Base-by-base conservation (phyloP, 2,113 vertebrate genomes). In the Climacteris rufus region DNA sequence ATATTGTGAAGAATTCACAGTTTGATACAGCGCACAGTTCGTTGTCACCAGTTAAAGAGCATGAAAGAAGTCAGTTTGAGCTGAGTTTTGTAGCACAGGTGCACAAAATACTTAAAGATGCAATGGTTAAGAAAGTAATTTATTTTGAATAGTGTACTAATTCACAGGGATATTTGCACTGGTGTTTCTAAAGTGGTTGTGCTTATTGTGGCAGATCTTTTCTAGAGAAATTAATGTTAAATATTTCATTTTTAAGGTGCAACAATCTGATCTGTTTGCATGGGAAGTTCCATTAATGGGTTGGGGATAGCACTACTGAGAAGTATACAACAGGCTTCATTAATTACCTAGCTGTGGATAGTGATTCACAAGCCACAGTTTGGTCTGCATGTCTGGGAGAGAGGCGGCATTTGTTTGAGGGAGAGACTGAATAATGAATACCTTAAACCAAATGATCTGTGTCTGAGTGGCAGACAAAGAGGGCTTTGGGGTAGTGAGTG, bases 401-500 rank as follows among this genome's bases (percentile, higher is more conserved):
- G 80, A 86, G 24, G 69, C 45, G 54, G 18, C 1, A 0, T 91
- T 59, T 37, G 45, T 83, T 80, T 71, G 40, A 74, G 61, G 61
- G 40, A 76, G 54, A 69, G 27, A 53, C 47, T 87, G 77, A 78
- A 75, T 90, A 89, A 91, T 94, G 87, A 97, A 96, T 98, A 96
- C 89, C 93, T 94, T 88, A 83, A 89, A 77, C 87, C 74, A 96
- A 95, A 79, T 97, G 92, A 90, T 93, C 90, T 96, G 85, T 96
- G 88, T 89, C 86, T 95, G 96, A 97, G 25, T 84, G 86, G 61
- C 79, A 94, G 89, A 97, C 97, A 97, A 96, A 97, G 85, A 81
- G 22, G 57, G 72, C 79, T 93, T 97, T 94, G 88, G 86, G 80
- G 22, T 80, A 87, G 56, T 75, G 77, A 21, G 35, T 76, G 64